Conservation (phyloP, 2,797 vertebrate species). For the Lycodopsis pacificus region DNA sequence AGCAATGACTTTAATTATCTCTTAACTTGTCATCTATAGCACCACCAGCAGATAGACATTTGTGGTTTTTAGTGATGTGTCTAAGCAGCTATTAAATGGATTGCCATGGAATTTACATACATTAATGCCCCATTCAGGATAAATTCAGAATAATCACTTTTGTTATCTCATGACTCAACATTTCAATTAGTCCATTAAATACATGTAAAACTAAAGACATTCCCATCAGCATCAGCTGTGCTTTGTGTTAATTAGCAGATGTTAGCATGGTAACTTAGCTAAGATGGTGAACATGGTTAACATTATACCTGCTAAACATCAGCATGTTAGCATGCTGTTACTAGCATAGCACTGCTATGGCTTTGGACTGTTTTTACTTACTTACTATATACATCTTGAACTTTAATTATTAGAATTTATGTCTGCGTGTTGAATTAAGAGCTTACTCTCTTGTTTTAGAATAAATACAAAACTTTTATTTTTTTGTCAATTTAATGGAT, state of each 20-base stretch:
- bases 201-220: not conserved
- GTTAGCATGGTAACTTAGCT: not conserved
- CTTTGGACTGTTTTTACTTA: not conserved
- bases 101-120: not conserved
- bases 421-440: not conserved
- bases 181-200: not conserved
- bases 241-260: not conserved
- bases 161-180: not conserved
- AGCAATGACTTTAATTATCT: no score
- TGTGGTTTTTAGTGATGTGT: no score
- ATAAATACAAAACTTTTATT: not conserved
- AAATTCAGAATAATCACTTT: not conserved
- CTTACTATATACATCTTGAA: not conserved
- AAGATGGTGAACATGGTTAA: not conserved
- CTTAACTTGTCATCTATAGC: not conserved
- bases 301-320: not conserved
- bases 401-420: not conserved
- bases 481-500: not conserved
- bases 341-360: not conserved
- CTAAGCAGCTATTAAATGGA: not conserved
- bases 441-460: not conserved
- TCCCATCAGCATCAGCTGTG: conserved; percentile 5
- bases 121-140: not conserved
- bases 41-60: not conserved
- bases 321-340: not conserved